Evolutionary conservation across 2,797 vertebrate species (phyloP).

Genomic region (Myotis daubentonii): DNA sequence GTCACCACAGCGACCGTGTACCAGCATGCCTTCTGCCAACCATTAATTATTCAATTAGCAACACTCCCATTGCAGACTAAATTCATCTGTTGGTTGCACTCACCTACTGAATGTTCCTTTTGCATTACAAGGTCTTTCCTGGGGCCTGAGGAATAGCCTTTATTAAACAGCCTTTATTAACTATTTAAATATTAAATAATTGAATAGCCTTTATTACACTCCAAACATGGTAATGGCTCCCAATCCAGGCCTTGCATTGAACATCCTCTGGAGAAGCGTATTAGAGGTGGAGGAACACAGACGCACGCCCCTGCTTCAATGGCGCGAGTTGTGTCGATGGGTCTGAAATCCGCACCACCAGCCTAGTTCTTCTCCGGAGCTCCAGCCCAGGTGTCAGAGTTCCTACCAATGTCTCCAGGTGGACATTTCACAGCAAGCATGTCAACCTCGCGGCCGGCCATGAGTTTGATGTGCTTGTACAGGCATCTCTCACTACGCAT

Average conservation of each 20-base stretch:
- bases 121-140: neutral
- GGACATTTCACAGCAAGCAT: neutral
- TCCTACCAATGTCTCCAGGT: neutral
- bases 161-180: conserved; percentile 2
- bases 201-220: neutral
- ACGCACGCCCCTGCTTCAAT: neutral
- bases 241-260: neutral
- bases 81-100: neutral
- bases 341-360: neutral
- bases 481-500: no score
- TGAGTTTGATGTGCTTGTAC: no score
- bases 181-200: neutral
- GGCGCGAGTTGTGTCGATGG: neutral
- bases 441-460: neutral
- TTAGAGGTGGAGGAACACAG: neutral
- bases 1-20: neutral
- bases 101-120: neutral
- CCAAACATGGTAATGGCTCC: neutral
- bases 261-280: neutral
- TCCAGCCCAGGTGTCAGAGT: neutral
- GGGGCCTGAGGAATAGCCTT: neutral
- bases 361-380: neutral
- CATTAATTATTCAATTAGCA: neutral
- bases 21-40: neutral
- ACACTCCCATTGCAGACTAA: neutral